Conservation (phyloP, 2,888 invertebrate genomes). For the Lasioglossum malachurum region DNA sequence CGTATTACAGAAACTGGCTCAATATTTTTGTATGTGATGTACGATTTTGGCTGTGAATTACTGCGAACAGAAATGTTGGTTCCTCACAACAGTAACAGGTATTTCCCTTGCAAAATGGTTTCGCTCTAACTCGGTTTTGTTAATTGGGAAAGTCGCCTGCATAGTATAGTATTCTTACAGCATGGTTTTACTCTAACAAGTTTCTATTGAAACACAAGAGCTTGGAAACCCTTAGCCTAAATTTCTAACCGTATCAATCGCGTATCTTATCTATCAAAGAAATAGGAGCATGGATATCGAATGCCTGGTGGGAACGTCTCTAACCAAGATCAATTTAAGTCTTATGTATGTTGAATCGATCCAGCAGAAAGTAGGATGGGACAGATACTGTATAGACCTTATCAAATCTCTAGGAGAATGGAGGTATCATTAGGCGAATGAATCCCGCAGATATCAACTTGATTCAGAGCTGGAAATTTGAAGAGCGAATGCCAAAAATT, state of each 20-base stretch:
- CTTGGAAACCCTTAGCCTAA: too few relatives aligned
- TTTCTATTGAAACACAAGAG: too few relatives aligned
- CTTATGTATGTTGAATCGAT: too few relatives aligned
- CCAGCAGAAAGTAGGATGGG: neutral
- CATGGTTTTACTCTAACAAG: too few relatives aligned
- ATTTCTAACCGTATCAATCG: too few relatives aligned
- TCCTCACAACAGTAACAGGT: neutral
- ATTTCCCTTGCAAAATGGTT: neutral
- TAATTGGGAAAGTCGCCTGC: neutral
- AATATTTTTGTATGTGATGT: neutral
- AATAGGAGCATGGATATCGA: neutral
- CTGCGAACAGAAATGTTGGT: neutral
- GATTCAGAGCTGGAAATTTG: neutral
- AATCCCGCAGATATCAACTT: too few relatives aligned
- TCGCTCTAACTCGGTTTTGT: neutral
- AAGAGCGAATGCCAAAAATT: too few relatives aligned
- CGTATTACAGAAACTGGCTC: neutral
- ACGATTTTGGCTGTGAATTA: neutral
- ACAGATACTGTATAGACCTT: neutral
- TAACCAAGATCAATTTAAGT: too few relatives aligned
- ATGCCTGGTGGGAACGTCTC: too few relatives aligned
- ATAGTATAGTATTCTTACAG: too few relatives aligned
- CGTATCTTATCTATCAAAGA: too few relatives aligned
- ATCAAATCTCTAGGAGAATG: neutral
- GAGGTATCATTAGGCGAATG: too few relatives aligned